Conservation (phyloP, 1,140 invertebrate species). For the Pentalonia nigronervosa region DNA sequence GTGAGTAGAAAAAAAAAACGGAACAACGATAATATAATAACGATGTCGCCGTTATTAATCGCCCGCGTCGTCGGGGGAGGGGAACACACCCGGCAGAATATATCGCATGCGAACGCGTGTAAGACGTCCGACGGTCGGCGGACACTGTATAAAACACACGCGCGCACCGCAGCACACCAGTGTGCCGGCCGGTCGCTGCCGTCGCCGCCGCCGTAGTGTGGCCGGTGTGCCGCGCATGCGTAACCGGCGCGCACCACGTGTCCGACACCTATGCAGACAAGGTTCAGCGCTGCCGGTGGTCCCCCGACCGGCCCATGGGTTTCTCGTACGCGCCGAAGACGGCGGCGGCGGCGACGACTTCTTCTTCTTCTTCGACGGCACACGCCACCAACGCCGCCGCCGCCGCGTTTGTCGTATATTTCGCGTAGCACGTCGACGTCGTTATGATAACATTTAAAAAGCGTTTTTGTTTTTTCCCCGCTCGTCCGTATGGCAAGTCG, state of each 20-base stretch:
- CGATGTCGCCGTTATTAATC: neutral
- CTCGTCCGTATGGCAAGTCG: too few species aligned
- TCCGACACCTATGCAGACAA: slow-evolving; percentile 51
- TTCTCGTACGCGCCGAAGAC: neutral
- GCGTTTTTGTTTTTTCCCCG: too few species aligned
- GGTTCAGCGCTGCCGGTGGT: slow-evolving; percentile 56
- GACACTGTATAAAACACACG: slow-evolving; percentile 50
- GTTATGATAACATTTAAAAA: too few species aligned
- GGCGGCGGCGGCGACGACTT: neutral
- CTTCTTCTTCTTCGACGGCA: slow-evolving; percentile 8
- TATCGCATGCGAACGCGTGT: slow-evolving; percentile 33
- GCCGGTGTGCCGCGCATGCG: slow-evolving; percentile 53
- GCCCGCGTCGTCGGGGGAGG: neutral
- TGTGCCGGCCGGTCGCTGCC: slow-evolving; percentile 49
- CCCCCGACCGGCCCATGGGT: slow-evolving; percentile 6
- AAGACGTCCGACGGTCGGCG: slow-evolving; percentile 48
- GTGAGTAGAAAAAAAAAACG: neutral
- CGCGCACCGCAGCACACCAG: slow-evolving; percentile 44
- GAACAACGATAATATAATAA: neutral
- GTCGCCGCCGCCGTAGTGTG: slow-evolving; percentile 36
- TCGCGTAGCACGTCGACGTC: neutral
- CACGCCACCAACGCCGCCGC: slow-evolving; percentile 4
- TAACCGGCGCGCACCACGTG: slow-evolving; percentile 56
- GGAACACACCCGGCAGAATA: slow-evolving; percentile 1
- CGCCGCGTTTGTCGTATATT: neutral